Conservation (phyloP, 2,888 invertebrate species). For the Loripinus fragilis region DNA sequence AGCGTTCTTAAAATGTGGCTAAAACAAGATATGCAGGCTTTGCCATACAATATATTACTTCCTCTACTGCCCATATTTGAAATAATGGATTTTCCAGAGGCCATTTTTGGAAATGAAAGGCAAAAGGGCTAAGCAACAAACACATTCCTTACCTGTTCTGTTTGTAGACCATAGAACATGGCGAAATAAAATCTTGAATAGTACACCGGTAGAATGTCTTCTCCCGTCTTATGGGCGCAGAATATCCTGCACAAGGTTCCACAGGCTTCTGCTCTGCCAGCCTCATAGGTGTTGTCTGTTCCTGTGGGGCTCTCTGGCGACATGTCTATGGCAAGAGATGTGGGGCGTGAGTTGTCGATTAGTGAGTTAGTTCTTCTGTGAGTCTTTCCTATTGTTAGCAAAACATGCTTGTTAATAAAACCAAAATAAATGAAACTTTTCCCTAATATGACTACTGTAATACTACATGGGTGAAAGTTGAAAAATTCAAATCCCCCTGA, state of each 20-base stretch:
- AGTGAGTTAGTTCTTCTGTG: slow-evolving; percentile 78
- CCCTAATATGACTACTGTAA: too few relatives aligned
- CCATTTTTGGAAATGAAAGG: too few relatives aligned
- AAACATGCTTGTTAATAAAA: slow-evolving; percentile 11
- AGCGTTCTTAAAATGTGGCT: too few relatives aligned
- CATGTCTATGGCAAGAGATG: slow-evolving; percentile 72
- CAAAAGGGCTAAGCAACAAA: too few relatives aligned
- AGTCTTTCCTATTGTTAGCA: slow-evolving; percentile 50
- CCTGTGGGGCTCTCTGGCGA: slow-evolving; percentile 61
- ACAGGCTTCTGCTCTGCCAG: slow-evolving; percentile 95
- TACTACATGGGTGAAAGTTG: too few relatives aligned
- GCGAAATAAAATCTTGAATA: slow-evolving; percentile 97
- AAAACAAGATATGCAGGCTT: too few relatives aligned
- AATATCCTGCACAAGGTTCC: slow-evolving; percentile 98
- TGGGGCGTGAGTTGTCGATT: slow-evolving; percentile 76
- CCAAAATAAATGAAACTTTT: too few relatives aligned
- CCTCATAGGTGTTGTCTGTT: slow-evolving; percentile 82
- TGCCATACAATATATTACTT: too few relatives aligned
- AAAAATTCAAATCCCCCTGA: too few relatives aligned
- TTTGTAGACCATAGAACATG: slow-evolving; percentile 92
- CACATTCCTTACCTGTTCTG: slow-evolving; percentile 85
- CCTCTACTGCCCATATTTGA: too few relatives aligned
- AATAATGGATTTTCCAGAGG: too few relatives aligned
- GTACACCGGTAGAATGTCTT: slow-evolving; percentile 95
- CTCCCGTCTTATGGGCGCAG: slow-evolving; percentile 97